Evolutionary conservation across 2,888 invertebrate species (phyloP), one percentile per base, ranked within the genome.

Genomic region (Congeria kusceri): DNA sequence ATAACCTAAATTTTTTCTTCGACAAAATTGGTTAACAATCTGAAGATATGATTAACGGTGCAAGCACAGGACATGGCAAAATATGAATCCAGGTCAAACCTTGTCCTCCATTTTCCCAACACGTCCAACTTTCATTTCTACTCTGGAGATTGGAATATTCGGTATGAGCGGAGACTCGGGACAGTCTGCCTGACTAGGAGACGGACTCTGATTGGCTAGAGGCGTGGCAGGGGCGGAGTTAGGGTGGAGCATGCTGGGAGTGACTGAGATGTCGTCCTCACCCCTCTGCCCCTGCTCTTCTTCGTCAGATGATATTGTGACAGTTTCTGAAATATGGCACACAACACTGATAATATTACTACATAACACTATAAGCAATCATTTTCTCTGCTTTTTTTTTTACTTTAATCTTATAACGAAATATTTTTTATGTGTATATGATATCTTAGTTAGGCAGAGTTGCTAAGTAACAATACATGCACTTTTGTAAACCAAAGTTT

Each of bases 261-360:
- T 27, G 32, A 49, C 47, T 3, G 28, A 11, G 39, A 28, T 18
- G 53, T 66, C 9, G 29, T 29, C 28, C 7, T 29, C 4, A 61
- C 86, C 49, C 39, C 4, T 11, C 49, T 20, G 18, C 49, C 91
- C 91, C 49, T 20, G 18, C 49, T 91, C 91, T 56, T 92, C 92
- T 72, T 92, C 92, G 83, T 92, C 92, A 15, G 92, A 92, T 49
- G 93, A 93, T 67, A 92, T 90, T 13, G 91, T 92, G 27, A 92
- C 88, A 7, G 91, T 92, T 66, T 91, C 92, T 93, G 80, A 18
- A 85, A 61, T 27, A 68, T 20, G 23, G 28, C 3, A 3, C 9
- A 39, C 39, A 13, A 39, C 9, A 5, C 9, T 7, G 39, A 5
- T 39, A 11, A 3, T 5, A 39, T 39, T 7, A 1, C 4, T 32